Conservation (phyloP, 2,888 invertebrate species). For the Pandemis corylana region DNA sequence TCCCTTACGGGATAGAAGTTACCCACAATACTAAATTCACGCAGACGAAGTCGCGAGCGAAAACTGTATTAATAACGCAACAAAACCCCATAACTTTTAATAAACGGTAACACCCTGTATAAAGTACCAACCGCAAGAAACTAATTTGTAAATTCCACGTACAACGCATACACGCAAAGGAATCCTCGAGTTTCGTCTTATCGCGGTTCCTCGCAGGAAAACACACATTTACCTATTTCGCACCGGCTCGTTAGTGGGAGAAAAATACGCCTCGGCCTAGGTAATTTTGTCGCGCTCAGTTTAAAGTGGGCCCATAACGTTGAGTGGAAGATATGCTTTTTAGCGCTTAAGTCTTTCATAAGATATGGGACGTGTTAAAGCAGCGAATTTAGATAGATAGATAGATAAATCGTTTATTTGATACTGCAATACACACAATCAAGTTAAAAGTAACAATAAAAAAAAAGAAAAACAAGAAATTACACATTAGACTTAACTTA, state of each 20-base stretch:
- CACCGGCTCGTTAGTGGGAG: conserved; percentile 23
- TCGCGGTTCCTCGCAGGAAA: conserved; percentile 22
- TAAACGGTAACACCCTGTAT: background rate
- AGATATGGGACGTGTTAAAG: background rate
- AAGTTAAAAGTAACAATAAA: too few relatives aligned
- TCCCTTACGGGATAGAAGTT: too few relatives aligned
- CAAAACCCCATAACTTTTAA: background rate
- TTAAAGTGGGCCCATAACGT: conserved; percentile 8
- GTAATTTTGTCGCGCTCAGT: conserved; percentile 9
- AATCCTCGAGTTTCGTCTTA: conserved; percentile 11
- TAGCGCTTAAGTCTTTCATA: background rate
- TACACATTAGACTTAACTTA: too few relatives aligned
- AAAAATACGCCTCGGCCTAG: conserved; percentile 2
- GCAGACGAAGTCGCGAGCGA: too few relatives aligned
- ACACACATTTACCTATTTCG: conserved; percentile 31
- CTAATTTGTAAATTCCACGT: conserved; percentile 1
- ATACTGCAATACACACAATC: too few relatives aligned
- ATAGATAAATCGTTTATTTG: too few relatives aligned
- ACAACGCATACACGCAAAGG: background rate
- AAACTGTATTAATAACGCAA: background rate
- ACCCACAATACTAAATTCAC: too few relatives aligned
- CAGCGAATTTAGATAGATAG: too few relatives aligned
- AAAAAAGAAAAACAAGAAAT: too few relatives aligned
- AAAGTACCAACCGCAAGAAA: conserved; percentile 7
- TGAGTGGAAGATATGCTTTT: conserved; percentile 10